These are phyloP conservation scores for Onychomys arenicola DNA, from an alignment of 2,797 vertebrate species.

Conservation along the genomic window DNA sequence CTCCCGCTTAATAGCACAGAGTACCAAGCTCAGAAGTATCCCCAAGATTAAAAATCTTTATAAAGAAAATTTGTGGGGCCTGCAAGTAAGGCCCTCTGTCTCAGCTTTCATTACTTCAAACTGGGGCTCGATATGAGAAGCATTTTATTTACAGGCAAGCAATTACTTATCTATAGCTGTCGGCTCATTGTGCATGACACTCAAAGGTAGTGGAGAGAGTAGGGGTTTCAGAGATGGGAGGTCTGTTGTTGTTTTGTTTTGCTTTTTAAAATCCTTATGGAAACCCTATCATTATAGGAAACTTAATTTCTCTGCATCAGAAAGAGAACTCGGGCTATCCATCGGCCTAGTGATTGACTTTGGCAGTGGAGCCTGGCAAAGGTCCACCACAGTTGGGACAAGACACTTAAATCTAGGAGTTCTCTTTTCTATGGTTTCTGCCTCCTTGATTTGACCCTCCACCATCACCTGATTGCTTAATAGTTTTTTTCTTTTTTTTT, in stretches of 20 bases:
- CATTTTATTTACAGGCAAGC: background rate
- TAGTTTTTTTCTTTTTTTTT: background rate
- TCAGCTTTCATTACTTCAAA: slow-evolving; percentile 51
- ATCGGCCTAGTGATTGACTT: background rate
- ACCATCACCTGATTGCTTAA: background rate
- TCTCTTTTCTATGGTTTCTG: background rate
- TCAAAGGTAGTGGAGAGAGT: background rate
- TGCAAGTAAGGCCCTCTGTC: background rate
- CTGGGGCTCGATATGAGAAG: slow-evolving; percentile 58
- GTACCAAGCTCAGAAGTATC: background rate
- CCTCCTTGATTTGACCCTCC: background rate
- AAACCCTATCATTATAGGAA: background rate
- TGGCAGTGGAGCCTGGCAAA: background rate
- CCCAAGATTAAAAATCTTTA: slow-evolving; percentile 55
- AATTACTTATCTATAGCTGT: slow-evolving; percentile 22
- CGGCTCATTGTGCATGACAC: background rate
- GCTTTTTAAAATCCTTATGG: background rate
- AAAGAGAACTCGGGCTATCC: background rate
- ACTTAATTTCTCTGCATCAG: background rate
- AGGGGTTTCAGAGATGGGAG: background rate
- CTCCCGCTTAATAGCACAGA: slow-evolving; percentile 34
- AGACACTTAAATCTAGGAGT: background rate
- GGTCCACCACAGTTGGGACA: background rate
- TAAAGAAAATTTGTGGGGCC: slow-evolving; percentile 18
- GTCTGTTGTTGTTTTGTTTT: background rate